phyloP scores from a whole-genome alignment of 2,888 invertebrate genomes.

The Cryptosula pallasiana region DNA sequence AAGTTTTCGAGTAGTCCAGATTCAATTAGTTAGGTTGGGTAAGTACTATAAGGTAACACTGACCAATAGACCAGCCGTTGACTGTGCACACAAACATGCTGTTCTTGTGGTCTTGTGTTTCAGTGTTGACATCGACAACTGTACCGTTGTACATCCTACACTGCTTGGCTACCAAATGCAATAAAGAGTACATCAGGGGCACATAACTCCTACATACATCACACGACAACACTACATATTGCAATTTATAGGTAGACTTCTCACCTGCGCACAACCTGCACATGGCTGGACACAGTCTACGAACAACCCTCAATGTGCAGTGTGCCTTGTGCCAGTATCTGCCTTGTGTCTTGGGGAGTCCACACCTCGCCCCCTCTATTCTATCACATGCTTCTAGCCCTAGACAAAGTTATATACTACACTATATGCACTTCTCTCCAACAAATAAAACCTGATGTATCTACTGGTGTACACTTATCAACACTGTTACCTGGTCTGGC shows the following conservation, averaged over 20 bases:
- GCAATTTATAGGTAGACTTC: no score
- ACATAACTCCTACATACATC: no score
- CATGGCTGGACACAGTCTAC: constrained; percentile 21
- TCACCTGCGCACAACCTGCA: background rate
- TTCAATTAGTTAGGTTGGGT: no score
- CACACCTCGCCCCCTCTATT: background rate
- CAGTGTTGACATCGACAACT: background rate
- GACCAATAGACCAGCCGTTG: constrained; percentile 9
- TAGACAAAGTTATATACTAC: no score
- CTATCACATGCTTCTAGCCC: background rate
- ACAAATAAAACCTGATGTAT: no score
- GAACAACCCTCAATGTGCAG: constrained; percentile 7
- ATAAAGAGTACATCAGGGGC: no score
- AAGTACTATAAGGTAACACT: no score
- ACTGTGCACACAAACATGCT: constrained; percentile 14
- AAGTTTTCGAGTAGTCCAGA: no score
- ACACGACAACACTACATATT: no score
- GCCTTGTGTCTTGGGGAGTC: background rate
- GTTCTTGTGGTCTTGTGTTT: background rate
- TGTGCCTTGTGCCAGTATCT: constrained; percentile 19
- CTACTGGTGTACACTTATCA: no score
- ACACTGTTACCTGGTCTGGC: background rate
- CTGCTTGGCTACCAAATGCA: background rate
- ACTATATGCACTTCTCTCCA: no score
- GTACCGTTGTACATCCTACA: background rate